A percentile compares a stretch with the other conserved stretches of the same genome.
Evolutionary conservation across 2,113 vertebrate genomes (phyloP).

Genomic region (Tretioscincus oriximinensis): DNA sequence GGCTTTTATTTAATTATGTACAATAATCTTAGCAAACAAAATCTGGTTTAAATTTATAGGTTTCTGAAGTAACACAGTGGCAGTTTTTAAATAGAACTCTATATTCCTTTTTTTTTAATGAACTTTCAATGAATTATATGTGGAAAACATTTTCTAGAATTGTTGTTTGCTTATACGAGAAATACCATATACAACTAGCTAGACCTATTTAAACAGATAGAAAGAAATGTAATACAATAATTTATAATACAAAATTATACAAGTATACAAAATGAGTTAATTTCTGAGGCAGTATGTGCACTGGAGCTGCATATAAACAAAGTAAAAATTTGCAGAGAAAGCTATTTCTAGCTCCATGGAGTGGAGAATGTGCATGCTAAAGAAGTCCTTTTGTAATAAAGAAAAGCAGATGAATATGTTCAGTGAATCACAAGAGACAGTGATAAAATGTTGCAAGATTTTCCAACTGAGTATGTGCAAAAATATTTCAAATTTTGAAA

Average conservation of each 20-base stretch:
- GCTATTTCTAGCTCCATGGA: conserved; percentile 7
- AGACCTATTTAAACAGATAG: conserved; percentile 16
- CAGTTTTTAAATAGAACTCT: not conserved
- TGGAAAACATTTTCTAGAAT: not conserved
- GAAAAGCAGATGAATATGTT: conserved; percentile 29
- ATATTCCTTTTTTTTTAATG: conserved; percentile 27
- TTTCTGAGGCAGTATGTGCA: conserved; percentile 14
- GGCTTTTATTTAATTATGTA: conserved; percentile 1
- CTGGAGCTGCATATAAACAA: conserved; percentile 31
- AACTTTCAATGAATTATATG: not conserved
- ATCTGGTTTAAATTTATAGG: not conserved
- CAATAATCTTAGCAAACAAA: conserved; percentile 1
- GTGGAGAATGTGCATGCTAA: conserved; percentile 41
- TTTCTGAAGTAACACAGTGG: not conserved
- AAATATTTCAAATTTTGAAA: no score
- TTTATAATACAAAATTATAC: conserved; percentile 20
- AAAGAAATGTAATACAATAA: not conserved
- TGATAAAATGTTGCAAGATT: conserved; percentile 1
- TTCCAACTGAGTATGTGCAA: conserved; percentile 37
- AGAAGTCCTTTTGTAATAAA: conserved; percentile 19
- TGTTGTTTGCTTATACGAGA: not conserved
- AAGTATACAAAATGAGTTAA: not conserved
- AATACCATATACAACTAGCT: not conserved
- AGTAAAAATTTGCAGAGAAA: conserved; percentile 29
- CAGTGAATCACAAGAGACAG: conserved; percentile 14